phyloP scores from a whole-genome alignment of 1,140 invertebrate genomes.

The Anoplophora glabripennis region DNA sequence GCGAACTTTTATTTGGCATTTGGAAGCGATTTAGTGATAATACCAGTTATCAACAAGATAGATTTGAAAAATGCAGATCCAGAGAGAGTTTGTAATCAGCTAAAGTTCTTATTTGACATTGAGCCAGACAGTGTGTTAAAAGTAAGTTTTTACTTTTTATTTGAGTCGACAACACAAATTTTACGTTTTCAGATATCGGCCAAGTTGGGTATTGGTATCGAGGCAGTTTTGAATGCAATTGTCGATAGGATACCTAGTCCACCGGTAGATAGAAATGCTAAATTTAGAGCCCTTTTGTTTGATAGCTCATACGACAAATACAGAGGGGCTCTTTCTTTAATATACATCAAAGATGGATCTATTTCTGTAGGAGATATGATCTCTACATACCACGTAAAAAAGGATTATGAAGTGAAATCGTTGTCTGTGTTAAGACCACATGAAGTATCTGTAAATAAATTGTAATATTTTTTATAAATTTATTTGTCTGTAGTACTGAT shows the following conservation, averaged over 20 bases:
- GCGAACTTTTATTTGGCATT: conserved; percentile 95
- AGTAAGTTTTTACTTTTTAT: conserved; percentile 50
- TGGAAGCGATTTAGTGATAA: conserved; percentile 74
- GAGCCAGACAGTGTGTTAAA: conserved; percentile 63
- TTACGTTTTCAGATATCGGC: conserved; percentile 69
- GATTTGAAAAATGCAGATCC: conserved; percentile 90
- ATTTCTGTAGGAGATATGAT: conserved; percentile 68
- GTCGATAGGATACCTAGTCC: conserved; percentile 80
- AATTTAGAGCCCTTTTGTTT: conserved; percentile 82
- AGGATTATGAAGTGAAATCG: conserved; percentile 75
- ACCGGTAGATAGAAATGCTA: conserved; percentile 54
- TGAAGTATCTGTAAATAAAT: conserved; percentile 62
- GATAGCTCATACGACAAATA: conserved; percentile 93
- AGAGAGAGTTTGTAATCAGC: conserved; percentile 72
- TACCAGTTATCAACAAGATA: conserved; percentile 96
- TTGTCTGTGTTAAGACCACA: conserved; percentile 79
- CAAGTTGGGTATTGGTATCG: conserved; percentile 81
- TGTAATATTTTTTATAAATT: conserved; percentile 63
- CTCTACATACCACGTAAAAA: conserved; percentile 62
- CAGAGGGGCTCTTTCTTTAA: conserved; percentile 77
- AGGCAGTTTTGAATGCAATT: conserved; percentile 72
- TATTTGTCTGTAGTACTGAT: too few species aligned
- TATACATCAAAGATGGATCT: conserved; percentile 75
- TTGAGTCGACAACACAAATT: background rate
- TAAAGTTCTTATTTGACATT: conserved; percentile 84